Evolutionary conservation across 2,888 invertebrate genomes (phyloP).

Genomic region (Zhengitettix transpicula): DNA sequence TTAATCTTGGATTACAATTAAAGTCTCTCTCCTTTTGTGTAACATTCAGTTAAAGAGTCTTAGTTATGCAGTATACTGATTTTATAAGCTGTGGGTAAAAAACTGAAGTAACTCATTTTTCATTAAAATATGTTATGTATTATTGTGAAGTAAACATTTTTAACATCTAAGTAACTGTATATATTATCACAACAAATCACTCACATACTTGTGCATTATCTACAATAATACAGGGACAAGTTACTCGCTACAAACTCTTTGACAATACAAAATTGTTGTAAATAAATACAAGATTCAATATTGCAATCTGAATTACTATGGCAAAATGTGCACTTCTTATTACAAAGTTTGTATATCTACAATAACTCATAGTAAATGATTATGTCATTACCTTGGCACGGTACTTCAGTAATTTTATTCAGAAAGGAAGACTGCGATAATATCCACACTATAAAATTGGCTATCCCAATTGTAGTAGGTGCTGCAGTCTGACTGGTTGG

Average conservation of each 20-base stretch:
- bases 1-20: no score
- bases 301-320: slow-evolving; percentile 12
- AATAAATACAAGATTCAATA: slow-evolving; percentile 13
- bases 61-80: no score
- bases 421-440: slow-evolving; percentile 1
- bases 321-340: slow-evolving; percentile 9
- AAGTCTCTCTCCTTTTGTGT: no score
- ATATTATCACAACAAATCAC: slow-evolving; percentile 15
- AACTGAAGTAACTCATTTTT: no score
- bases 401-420: neutral
- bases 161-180: slow-evolving; percentile 14
- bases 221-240: slow-evolving; percentile 9
- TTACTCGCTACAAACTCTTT: slow-evolving; percentile 8
- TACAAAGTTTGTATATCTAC: neutral
- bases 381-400: neutral
- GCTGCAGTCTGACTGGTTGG: neutral
- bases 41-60: no score
- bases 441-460: neutral
- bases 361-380: neutral
- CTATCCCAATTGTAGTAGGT: no score
- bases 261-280: slow-evolving; percentile 14
- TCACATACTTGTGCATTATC: slow-evolving; percentile 12
- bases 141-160: neutral
- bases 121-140: no score
- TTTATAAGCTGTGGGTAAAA: no score